phyloP scores from a whole-genome alignment of 2,113 vertebrate species.

The Fukomys damarensis region DNA sequence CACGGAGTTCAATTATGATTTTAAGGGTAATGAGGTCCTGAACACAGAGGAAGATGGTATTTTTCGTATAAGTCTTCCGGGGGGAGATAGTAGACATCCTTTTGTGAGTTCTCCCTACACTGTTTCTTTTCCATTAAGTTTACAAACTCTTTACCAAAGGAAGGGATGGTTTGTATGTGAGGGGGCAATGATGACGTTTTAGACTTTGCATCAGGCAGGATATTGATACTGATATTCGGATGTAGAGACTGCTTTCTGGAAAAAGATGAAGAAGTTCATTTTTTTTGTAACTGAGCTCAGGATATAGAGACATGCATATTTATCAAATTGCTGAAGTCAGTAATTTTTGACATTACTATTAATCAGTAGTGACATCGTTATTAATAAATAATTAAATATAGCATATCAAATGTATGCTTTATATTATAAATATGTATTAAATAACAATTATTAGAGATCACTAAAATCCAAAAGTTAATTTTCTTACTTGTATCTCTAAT shows the following conservation, averaged over 20 bases:
- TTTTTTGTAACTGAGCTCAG: neutral
- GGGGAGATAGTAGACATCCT: neutral
- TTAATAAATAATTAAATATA: neutral
- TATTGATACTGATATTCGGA: neutral
- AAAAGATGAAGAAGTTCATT: neutral
- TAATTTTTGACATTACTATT: neutral
- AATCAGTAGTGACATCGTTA: neutral
- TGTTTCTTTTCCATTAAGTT: neutral
- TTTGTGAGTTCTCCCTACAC: neutral
- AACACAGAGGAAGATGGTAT: neutral
- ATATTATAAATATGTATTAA: neutral
- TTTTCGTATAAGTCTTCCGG: neutral
- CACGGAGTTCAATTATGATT: neutral
- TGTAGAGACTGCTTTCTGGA: neutral
- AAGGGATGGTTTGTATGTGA: neutral
- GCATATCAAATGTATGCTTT: neutral
- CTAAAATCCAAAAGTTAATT: neutral
- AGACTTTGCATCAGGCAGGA: neutral
- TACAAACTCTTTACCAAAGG: neutral
- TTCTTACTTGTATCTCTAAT: neutral
- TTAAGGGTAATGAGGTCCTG: neutral
- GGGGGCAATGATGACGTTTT: neutral
- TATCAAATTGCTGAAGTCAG: constrained; percentile 9
- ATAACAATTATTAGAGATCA: neutral
- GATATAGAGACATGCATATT: neutral